phyloP scores from a whole-genome alignment of 1,140 invertebrate species.

The Helicoverpa armigera region DNA sequence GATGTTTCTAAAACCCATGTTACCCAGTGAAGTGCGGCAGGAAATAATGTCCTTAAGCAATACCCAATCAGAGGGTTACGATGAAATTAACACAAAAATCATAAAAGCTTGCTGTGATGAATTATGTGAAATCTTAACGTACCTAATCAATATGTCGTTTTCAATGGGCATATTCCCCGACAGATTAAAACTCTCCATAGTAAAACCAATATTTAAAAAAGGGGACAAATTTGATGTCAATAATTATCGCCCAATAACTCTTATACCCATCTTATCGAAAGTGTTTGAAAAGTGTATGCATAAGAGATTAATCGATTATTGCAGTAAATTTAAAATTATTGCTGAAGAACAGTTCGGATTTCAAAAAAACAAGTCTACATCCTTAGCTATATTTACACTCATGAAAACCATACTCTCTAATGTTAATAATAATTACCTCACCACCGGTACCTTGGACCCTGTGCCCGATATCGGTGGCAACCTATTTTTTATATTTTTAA shows the following conservation, averaged over 20 bases:
- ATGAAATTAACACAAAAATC: not conserved
- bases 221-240: not conserved
- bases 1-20: no score
- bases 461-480: no score
- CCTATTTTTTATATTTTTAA: no score
- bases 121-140: not conserved
- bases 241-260: not conserved
- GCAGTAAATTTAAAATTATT: not conserved
- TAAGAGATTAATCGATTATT: not conserved
- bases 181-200: not conserved
- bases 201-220: conserved; percentile 6
- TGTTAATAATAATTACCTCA: not conserved
- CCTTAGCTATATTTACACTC: not conserved
- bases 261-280: conserved; percentile 15
- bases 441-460: no score
- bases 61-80: no score
- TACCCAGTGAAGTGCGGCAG: no score
- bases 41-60: no score
- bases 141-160: not conserved
- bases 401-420: not conserved
- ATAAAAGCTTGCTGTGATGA: not conserved
- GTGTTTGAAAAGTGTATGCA: conserved; percentile 4
- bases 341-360: not conserved
- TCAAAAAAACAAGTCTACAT: not conserved
- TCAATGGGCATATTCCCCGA: not conserved